phyloP scores from a whole-genome alignment of 2,888 invertebrate genomes.

The Augochlorella aurata region DNA sequence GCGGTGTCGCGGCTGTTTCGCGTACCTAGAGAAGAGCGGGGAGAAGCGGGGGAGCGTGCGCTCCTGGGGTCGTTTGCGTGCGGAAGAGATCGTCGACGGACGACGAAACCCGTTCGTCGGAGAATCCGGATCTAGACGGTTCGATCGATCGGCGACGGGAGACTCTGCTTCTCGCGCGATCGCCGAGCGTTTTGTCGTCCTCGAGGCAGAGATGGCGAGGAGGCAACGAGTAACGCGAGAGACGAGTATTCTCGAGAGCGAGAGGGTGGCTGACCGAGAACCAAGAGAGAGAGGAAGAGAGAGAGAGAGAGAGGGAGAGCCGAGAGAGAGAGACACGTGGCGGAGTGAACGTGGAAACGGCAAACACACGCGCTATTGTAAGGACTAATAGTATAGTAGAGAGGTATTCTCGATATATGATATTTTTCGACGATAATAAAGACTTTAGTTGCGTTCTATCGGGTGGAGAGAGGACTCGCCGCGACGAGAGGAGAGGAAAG shows the following conservation, averaged over 20 bases:
- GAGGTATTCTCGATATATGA: conserved; percentile 77
- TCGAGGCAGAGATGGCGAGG: conserved; percentile 5
- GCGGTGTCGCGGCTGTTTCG: conserved; percentile 49
- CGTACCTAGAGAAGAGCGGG: no score
- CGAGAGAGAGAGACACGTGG: conserved; percentile 23
- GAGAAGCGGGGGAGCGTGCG: no score
- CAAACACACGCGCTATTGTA: conserved; percentile 55
- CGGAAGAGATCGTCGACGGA: no score
- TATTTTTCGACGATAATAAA: conserved; percentile 79
- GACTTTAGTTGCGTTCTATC: conserved; percentile 73
- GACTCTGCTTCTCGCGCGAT: background rate
- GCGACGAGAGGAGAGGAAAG: conserved; percentile 47
- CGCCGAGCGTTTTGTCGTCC: conserved; percentile 34
- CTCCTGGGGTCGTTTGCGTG: no score
- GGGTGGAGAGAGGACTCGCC: conserved; percentile 16
- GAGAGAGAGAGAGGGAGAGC: background rate
- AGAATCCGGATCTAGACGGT: no score
- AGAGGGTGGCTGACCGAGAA: conserved; percentile 1
- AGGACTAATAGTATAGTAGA: conserved; percentile 76
- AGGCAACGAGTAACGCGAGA: background rate
- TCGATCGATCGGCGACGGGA: background rate
- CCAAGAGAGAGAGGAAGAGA: background rate
- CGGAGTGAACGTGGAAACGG: background rate
- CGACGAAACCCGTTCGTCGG: no score
- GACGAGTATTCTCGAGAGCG: no score